Percentiles rank a stretch among this genome's conserved stretches.
These are phyloP conservation scores for Cavia aperea DNA, from an alignment of 2,113 vertebrate species.

Conservation along the genomic window DNA sequence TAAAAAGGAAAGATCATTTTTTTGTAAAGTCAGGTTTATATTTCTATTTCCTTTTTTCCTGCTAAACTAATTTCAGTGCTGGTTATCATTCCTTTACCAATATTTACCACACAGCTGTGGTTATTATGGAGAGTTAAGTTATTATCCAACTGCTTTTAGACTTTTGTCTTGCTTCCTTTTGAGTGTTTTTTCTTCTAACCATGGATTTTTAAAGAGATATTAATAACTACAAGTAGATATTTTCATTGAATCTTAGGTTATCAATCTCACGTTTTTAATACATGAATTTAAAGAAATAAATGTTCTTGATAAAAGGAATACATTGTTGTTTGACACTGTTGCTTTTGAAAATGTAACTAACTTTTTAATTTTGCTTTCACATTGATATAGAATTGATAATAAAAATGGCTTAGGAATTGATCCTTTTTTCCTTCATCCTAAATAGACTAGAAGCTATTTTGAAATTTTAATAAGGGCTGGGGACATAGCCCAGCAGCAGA, in stretches of 20 bases:
- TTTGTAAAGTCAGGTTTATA: neutral
- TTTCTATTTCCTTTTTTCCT: slow-evolving; percentile 25
- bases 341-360: neutral
- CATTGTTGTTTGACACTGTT: slow-evolving; percentile 3
- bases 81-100: slow-evolving; percentile 1
- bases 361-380: slow-evolving; percentile 6
- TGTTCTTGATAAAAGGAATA: slow-evolving; percentile 26
- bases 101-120: slow-evolving; percentile 12
- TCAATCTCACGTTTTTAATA: neutral
- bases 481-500: no score
- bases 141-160: slow-evolving; percentile 5
- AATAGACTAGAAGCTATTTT: neutral
- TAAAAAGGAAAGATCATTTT: neutral
- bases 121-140: neutral
- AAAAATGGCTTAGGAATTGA: neutral
- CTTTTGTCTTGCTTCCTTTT: neutral
- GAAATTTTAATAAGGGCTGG: slow-evolving; percentile 17
- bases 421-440: neutral
- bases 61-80: neutral
- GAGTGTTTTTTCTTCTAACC: slow-evolving; percentile 31
- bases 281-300: neutral
- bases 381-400: neutral
- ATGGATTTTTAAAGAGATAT: neutral
- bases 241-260: neutral
- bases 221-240: neutral